A percentile compares a stretch with the other conserved stretches of the same genome.
Evolutionary conservation across 37 sponge, comb jelly and placozoan genomes (phyloP).

Genomic region (Petrosia ficiformis): DNA sequence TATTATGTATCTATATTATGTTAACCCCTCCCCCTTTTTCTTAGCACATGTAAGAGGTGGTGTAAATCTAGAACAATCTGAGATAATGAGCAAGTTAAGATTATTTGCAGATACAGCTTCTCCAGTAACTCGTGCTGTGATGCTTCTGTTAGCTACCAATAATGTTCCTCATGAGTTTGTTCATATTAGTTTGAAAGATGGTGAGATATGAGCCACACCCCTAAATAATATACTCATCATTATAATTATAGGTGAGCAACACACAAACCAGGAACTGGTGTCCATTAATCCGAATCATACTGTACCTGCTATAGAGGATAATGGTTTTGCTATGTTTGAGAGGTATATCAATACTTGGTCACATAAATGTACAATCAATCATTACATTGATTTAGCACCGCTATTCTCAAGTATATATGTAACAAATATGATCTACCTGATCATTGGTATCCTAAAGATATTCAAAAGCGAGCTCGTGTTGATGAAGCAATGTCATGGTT

Average conservation of each 20-base stretch:
- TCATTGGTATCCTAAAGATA: constrained; percentile 76
- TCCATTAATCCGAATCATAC: constrained; percentile 16
- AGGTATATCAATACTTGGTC: too few relatives aligned
- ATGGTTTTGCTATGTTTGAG: constrained; percentile 50
- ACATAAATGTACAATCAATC: too few relatives aligned
- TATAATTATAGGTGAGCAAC: constrained; percentile 24
- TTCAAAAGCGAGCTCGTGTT: constrained; percentile 39
- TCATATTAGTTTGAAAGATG: constrained; percentile 34
- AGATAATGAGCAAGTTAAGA: too few relatives aligned
- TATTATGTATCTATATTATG: too few relatives aligned
- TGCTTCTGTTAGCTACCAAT: constrained; percentile 55
- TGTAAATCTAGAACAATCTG: too few relatives aligned
- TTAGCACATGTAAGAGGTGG: too few relatives aligned
- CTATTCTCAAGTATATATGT: constrained; percentile 63
- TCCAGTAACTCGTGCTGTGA: constrained; percentile 61
- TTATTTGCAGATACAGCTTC: constrained; percentile 56
- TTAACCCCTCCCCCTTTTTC: neutral
- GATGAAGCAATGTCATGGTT: constrained; percentile 73
- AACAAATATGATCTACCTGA: constrained; percentile 55
- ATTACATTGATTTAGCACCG: constrained; percentile 35
- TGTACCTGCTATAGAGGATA: constrained; percentile 55
- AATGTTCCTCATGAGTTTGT: constrained; percentile 45
- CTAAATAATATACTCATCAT: neutral
- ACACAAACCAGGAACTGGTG: constrained; percentile 21
- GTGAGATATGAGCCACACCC: constrained; percentile 11